phyloP scores from a whole-genome alignment of 2,113 vertebrate species.

The Poeciliopsis retropinna region DNA sequence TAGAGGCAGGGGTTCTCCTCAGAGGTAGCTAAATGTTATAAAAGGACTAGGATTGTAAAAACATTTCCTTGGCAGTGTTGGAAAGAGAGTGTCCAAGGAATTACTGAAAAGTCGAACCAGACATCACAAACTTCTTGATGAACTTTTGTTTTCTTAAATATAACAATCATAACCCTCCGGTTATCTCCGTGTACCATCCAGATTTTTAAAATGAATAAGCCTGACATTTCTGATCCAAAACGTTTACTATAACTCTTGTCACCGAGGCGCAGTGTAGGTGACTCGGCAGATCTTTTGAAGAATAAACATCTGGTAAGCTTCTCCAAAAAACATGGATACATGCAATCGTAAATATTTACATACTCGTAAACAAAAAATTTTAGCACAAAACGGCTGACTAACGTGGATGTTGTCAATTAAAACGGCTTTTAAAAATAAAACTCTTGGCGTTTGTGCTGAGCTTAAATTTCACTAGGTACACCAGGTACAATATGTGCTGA shows the following conservation, averaged over 20 bases:
- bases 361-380: conserved; percentile 65
- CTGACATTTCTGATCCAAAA: conserved; percentile 6
- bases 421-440: conserved; percentile 58
- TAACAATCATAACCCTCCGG: not conserved
- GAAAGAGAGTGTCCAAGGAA: conserved; percentile 3
- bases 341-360: conserved; percentile 75
- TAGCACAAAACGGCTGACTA: conserved; percentile 63
- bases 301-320: conserved; percentile 64
- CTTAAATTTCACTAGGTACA: conserved; percentile 41
- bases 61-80: conserved; percentile 3
- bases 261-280: not conserved
- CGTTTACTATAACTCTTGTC: conserved; percentile 20
- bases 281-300: conserved; percentile 44
- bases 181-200: not conserved
- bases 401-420: conserved; percentile 71
- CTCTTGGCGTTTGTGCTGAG: conserved; percentile 23
- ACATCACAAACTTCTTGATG: not conserved
- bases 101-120: not conserved
- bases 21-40: conserved; percentile 21
- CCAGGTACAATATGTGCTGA: not conserved
- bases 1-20: conserved; percentile 3
- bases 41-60: conserved; percentile 8
- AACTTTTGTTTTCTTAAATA: conserved; percentile 9
- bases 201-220: not conserved
- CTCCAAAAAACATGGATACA: conserved; percentile 64